Percentiles rank a stretch among this genome's conserved stretches.
Conservation (phyloP, 2,113 vertebrate genomes). For the Ariopsis seemanni region DNA sequence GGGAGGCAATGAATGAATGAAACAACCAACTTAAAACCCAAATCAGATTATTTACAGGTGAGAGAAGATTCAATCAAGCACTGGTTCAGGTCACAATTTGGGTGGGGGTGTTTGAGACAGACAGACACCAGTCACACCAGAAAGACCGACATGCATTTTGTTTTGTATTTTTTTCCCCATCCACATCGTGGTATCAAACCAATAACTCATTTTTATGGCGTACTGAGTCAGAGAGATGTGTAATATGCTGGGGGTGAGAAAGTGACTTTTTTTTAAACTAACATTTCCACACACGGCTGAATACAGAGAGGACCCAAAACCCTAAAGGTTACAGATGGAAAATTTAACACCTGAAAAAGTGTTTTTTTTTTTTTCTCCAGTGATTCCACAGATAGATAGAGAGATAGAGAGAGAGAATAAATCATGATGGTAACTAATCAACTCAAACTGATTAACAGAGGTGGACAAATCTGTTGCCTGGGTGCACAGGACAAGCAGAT, state of each 20-base stretch:
- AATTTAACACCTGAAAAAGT: neutral
- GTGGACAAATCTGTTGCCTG: constrained; percentile 6
- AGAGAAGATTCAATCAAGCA: constrained; percentile 64
- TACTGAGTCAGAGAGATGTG: neutral
- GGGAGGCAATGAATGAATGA: constrained; percentile 74
- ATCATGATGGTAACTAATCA: neutral
- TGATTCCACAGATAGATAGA: neutral
- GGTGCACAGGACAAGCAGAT: neutral
- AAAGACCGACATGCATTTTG: constrained; percentile 46
- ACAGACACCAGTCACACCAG: constrained; percentile 54
- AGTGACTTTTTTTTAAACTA: neutral
- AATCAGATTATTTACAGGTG: constrained; percentile 78
- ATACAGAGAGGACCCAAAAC: neutral
- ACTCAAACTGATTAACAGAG: neutral
- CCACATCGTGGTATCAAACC: constrained; percentile 34
- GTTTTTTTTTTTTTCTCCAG: neutral
- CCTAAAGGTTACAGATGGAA: neutral
- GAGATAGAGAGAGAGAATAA: neutral
- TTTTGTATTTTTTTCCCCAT: constrained; percentile 6
- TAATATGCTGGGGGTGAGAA: neutral
- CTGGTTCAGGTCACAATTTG: constrained; percentile 51
- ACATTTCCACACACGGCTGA: constrained; percentile 29
- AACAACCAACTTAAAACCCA: constrained; percentile 71
- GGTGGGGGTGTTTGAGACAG: too few species aligned
- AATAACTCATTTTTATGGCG: neutral